These are phyloP conservation scores for Ciconia stormi DNA, from an alignment of 2,113 vertebrate species.

Conservation along the genomic window DNA sequence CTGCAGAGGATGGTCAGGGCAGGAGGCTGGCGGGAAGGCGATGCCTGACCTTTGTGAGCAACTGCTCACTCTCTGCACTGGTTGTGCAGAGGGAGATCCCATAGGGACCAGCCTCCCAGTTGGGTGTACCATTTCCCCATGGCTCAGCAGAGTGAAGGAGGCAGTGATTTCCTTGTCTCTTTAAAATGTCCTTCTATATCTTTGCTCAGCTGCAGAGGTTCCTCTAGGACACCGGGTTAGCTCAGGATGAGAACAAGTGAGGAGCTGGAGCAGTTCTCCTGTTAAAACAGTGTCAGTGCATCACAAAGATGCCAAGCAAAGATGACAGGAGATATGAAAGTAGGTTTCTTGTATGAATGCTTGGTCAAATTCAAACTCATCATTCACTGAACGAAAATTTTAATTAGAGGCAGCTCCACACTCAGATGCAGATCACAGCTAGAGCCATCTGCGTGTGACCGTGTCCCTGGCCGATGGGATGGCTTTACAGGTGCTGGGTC, in stretches of 20 bases:
- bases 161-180: neutral
- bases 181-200: neutral
- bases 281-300: slow-evolving; percentile 1
- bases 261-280: neutral
- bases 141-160: neutral
- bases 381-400: neutral
- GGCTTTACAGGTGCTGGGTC: neutral
- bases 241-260: neutral
- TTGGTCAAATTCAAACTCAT: slow-evolving; percentile 20
- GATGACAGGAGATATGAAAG: slow-evolving; percentile 16
- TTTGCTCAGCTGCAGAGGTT: neutral
- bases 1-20: neutral
- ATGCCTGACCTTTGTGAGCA: neutral
- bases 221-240: slow-evolving; percentile 18
- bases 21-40: neutral
- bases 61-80: neutral
- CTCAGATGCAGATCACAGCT: neutral
- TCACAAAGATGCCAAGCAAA: neutral
- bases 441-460: neutral
- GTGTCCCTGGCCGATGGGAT: neutral
- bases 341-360: slow-evolving; percentile 24
- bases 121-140: neutral
- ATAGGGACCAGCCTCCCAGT: neutral
- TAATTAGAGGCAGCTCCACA: neutral
- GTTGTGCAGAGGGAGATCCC: neutral